These are phyloP conservation scores for Pteropus rufus DNA, from an alignment of 2,797 vertebrate genomes.

Conservation along the genomic window DNA sequence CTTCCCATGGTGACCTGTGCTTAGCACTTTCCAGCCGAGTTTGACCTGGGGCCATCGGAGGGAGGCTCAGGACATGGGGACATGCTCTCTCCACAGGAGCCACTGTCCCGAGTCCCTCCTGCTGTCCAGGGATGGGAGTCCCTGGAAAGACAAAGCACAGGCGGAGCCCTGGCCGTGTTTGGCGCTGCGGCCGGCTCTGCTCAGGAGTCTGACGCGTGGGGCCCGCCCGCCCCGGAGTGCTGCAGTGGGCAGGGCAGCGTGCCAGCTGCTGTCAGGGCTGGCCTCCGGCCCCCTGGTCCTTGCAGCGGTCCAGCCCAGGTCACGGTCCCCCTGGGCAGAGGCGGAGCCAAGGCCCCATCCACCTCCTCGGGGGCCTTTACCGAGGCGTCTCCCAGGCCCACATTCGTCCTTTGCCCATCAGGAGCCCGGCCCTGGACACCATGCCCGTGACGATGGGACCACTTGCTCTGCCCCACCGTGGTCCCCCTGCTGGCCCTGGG, in stretches of 20 bases:
- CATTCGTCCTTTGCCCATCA: accelerated
- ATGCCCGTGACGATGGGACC: accelerated
- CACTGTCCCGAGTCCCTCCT: not conserved
- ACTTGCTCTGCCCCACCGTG: accelerated
- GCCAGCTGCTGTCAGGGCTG: not conserved
- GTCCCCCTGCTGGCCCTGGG: too few species aligned
- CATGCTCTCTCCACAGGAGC: accelerated
- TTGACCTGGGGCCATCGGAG: not conserved
- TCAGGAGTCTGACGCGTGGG: not conserved
- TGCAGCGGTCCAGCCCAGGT: not conserved
- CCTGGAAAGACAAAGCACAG: not conserved
- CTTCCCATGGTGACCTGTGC: accelerated
- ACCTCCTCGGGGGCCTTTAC: accelerated
- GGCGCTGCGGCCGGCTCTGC: accelerated
- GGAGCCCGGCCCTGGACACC: not conserved
- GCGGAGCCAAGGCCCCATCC: not conserved
- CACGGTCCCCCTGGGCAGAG: accelerated
- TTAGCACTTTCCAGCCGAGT: not conserved
- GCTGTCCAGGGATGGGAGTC: not conserved
- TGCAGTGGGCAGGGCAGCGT: accelerated
- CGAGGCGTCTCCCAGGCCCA: accelerated
- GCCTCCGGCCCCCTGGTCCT: not conserved
- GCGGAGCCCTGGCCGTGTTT: not conserved
- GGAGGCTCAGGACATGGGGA: accelerated
- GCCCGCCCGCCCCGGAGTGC: not conserved